Conservation (phyloP, 92 coral and sea anemone species). For the Palythoa heliodiscus region DNA sequence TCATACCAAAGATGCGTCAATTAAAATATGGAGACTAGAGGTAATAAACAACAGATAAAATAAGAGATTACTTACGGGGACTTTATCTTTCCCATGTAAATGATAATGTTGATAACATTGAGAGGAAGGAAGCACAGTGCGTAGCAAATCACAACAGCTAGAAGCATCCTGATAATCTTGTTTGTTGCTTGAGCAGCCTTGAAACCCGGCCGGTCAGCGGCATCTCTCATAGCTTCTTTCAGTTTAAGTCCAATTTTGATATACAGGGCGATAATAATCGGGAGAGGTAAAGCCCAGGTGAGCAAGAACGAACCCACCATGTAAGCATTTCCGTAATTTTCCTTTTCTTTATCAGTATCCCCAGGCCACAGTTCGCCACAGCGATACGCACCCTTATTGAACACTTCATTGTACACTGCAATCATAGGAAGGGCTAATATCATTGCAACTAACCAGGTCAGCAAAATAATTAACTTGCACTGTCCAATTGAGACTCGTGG, state of each 20-base stretch:
- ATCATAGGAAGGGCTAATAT: slow-evolving; percentile 90
- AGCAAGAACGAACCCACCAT: slow-evolving; percentile 71
- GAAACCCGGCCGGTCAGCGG: slow-evolving; percentile 97
- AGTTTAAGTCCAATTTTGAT: slow-evolving; percentile 84
- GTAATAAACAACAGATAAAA: not conserved
- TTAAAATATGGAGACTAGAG: not conserved
- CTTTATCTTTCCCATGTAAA: slow-evolving; percentile 54
- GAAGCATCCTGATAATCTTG: slow-evolving; percentile 83
- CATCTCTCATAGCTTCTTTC: slow-evolving; percentile 86
- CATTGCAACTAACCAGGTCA: slow-evolving; percentile 92
- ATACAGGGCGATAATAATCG: slow-evolving; percentile 79
- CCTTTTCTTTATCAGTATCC: not conserved
- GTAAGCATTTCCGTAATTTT: slow-evolving; percentile 41
- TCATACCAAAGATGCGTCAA: no score
- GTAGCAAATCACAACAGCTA: slow-evolving; percentile 90
- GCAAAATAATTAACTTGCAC: slow-evolving; percentile 75
- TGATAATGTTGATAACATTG: slow-evolving; percentile 69
- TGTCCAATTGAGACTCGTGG: slow-evolving; percentile 81
- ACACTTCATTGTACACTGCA: slow-evolving; percentile 56
- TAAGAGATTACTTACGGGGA: slow-evolving; percentile 47
- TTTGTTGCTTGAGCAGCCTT: slow-evolving; percentile 87
- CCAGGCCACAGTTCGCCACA: slow-evolving; percentile 84
- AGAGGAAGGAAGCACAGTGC: slow-evolving; percentile 90
- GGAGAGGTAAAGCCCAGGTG: slow-evolving; percentile 91
- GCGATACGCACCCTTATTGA: not conserved